Conservation (phyloP, 2,113 vertebrate genomes). For the Cyprinodon tularosa region DNA sequence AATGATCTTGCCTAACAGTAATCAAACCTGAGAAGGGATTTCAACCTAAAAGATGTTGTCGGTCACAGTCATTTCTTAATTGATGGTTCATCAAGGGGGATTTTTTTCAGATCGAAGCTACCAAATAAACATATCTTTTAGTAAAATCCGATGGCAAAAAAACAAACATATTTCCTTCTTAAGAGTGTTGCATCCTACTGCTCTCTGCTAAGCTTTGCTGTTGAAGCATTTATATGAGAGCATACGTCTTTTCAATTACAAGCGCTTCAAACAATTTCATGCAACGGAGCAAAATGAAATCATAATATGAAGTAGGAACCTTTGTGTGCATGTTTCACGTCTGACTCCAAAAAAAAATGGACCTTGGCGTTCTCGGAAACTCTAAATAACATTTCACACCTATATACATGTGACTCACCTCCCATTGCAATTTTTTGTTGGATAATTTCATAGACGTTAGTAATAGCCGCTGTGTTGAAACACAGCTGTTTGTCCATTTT, state of each 20-base stretch:
- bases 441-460: not conserved
- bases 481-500: constrained; percentile 15
- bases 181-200: not conserved
- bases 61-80: no score
- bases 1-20: no score
- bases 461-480: not conserved
- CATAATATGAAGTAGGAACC: not conserved
- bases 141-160: not conserved
- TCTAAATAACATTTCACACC: constrained; percentile 16
- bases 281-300: constrained; percentile 1
- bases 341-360: constrained; percentile 15
- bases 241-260: not conserved
- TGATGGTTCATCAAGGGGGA: not conserved
- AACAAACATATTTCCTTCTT: not conserved
- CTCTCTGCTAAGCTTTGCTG: not conserved
- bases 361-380: constrained; percentile 14
- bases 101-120: no score
- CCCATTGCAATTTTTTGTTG: constrained; percentile 8
- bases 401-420: constrained; percentile 10
- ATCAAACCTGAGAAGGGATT: no score
- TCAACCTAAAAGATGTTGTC: no score
- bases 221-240: not conserved
- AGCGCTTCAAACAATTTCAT: not conserved
- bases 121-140: not conserved
- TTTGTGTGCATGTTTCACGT: not conserved